These are phyloP conservation scores for Hydroisotoma schaefferi DNA, from an alignment of 2,888 invertebrate genomes.

Conservation along the genomic window DNA sequence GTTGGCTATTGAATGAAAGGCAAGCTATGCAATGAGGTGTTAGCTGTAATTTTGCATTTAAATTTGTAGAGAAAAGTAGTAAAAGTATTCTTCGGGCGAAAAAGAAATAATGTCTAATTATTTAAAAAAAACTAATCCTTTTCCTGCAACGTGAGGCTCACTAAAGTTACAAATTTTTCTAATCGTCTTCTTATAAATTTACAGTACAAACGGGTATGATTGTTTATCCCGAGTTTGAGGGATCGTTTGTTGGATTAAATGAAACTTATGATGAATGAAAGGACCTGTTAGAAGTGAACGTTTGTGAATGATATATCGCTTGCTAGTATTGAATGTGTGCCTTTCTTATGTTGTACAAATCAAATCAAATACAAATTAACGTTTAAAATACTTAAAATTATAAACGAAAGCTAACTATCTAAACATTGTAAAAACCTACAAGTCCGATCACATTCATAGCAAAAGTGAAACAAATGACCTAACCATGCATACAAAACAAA, in stretches of 20 bases:
- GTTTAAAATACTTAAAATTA: neutral
- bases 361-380: slow-evolving; percentile 16
- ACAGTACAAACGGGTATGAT: neutral
- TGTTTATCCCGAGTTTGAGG: neutral
- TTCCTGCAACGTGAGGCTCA: slow-evolving; percentile 48
- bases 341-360: slow-evolving; percentile 47
- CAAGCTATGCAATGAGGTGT: too few species aligned
- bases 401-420: neutral
- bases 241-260: neutral
- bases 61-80: neutral
- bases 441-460: neutral
- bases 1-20: too few species aligned
- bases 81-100: neutral
- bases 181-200: too few species aligned
- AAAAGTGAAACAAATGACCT: neutral
- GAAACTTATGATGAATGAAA: neutral
- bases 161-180: slow-evolving; percentile 43
- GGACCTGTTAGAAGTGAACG: neutral
- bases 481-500: neutral
- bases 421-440: neutral
- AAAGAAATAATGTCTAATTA: neutral
- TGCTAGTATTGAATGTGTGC: slow-evolving; percentile 41
- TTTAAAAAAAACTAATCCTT: slow-evolving; percentile 15
- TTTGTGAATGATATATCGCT: slow-evolving; percentile 20
- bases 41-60: too few species aligned